Conservation (phyloP, 2,888 invertebrate species). For the Drosophila subsilvestris region DNA sequence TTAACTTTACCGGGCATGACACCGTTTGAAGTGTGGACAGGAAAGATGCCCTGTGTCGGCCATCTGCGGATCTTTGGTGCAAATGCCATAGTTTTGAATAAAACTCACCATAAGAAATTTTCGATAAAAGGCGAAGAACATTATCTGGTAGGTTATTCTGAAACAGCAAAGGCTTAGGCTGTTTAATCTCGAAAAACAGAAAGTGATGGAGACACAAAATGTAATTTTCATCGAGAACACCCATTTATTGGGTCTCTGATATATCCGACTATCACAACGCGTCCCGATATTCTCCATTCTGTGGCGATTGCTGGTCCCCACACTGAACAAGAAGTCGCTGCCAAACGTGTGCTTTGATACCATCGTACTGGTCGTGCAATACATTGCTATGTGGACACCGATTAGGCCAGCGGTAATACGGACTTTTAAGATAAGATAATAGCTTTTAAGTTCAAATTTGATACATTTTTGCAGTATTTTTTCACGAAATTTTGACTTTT, state of each 20-base stretch:
- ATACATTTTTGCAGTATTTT: too few relatives aligned
- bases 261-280: conserved; percentile 6
- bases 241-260: too few relatives aligned
- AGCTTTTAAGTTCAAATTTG: too few relatives aligned
- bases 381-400: too few relatives aligned
- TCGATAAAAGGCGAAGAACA: conserved; percentile 2
- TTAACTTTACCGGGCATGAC: conserved; percentile 6
- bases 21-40: conserved; percentile 17
- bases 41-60: conserved; percentile 2
- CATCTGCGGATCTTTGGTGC: conserved; percentile 5
- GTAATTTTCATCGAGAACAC: neutral
- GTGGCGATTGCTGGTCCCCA: conserved; percentile 4
- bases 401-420: too few relatives aligned
- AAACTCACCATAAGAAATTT: conserved; percentile 13
- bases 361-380: too few relatives aligned
- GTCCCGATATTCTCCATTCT: conserved; percentile 11
- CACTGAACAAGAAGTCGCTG: conserved; percentile 2
- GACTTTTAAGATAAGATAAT: too few relatives aligned
- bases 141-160: conserved; percentile 20
- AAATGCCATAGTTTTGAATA: conserved; percentile 6
- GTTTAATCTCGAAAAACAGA: conserved; percentile 16
- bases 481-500: too few relatives aligned
- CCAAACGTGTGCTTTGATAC: too few relatives aligned
- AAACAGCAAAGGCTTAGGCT: conserved; percentile 35
- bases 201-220: conserved; percentile 13